Base-by-base conservation (phyloP, 92 coral and sea anemone genomes). In the Phenganax subtilis region DNA sequence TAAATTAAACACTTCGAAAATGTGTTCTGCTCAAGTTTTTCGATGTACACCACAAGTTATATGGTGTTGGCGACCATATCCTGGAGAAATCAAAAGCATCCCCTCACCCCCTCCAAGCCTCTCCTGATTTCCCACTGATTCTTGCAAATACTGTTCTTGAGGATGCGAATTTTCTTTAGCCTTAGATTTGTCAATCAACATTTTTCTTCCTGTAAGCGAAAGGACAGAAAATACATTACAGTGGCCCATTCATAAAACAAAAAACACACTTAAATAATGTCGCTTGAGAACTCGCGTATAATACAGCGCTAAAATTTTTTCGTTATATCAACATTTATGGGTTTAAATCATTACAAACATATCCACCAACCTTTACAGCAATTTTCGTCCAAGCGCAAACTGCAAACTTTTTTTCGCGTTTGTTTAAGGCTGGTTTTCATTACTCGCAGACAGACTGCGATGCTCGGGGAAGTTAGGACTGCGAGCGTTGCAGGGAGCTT, bases 171-270 rank as follows among this genome's bases (percentile, higher is more conserved):
- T 54, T 54, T 17, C 54, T 53, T 51, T 61, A 12, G 80, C 55
- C 16, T 75, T 17, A 75, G 14, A 29, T 75, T 75, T 54, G 80
- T 63, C 64, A 75, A 75, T 61, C 64, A 31, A 14, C n/a, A 75
- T 15, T 75, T 75, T 52, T 75, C 80, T 7, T 75, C 80, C 64
- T 75, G 64, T 63, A 75, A 75, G 55, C 53, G 31, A 52, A 54
- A 75, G 14, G 64, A 61, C 64, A 75, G 64, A 17, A 75, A 75
- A 0, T 75, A 75, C 55, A 75, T 75, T 10, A 75, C 53, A 55
- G 80, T 75, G 6, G 12, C 80, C 6, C 80, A 55, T 47, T 47
- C 55, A 37, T 62, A 62, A 62, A n/a, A n/a, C n/a, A n/a, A n/a
- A n/a, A n/a, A n/a, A n/a, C n/a, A n/a, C n/a, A n/a, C n/a, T n/a